phyloP scores from a whole-genome alignment of 2,797 vertebrate species.

The Linurgus olivaceus region DNA sequence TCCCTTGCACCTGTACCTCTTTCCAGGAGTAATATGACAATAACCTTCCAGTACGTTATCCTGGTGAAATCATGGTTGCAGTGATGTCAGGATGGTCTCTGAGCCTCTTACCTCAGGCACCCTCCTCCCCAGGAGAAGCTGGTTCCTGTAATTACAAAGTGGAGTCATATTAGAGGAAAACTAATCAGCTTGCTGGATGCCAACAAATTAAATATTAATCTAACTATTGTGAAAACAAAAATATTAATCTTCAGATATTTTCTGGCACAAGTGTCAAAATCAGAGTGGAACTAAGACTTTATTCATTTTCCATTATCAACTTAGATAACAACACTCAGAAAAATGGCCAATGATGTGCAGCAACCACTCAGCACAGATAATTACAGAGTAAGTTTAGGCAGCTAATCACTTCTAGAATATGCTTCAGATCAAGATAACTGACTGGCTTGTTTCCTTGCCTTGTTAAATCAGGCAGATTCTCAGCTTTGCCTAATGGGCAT shows the following conservation, averaged over 20 bases:
- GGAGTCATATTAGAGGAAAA: conserved; percentile 6
- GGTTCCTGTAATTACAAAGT: conserved; percentile 36
- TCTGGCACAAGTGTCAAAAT: conserved; percentile 38
- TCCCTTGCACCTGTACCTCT: neutral
- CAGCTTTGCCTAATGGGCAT: neutral
- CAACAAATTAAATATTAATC: conserved; percentile 57
- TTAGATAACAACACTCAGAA: conserved; percentile 59
- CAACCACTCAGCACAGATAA: conserved; percentile 52
- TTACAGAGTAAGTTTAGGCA: conserved; percentile 45
- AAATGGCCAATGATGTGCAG: conserved; percentile 41
- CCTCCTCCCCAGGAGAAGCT: neutral
- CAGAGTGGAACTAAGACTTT: conserved; percentile 36
- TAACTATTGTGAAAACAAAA: conserved; percentile 37
- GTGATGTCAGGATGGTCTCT: neutral
- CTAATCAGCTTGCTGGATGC: conserved; percentile 32
- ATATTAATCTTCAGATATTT: conserved; percentile 42
- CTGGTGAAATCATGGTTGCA: neutral
- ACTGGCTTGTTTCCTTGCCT: conserved; percentile 37
- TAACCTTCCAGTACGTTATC: neutral
- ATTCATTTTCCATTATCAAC: conserved; percentile 54
- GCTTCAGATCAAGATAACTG: conserved; percentile 35
- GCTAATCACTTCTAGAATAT: conserved; percentile 50
- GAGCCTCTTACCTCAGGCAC: neutral
- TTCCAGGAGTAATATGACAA: neutral
- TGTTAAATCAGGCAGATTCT: conserved; percentile 25